phyloP scores from a whole-genome alignment of 2,113 vertebrate species.

The Chlamydotis undulata region DNA sequence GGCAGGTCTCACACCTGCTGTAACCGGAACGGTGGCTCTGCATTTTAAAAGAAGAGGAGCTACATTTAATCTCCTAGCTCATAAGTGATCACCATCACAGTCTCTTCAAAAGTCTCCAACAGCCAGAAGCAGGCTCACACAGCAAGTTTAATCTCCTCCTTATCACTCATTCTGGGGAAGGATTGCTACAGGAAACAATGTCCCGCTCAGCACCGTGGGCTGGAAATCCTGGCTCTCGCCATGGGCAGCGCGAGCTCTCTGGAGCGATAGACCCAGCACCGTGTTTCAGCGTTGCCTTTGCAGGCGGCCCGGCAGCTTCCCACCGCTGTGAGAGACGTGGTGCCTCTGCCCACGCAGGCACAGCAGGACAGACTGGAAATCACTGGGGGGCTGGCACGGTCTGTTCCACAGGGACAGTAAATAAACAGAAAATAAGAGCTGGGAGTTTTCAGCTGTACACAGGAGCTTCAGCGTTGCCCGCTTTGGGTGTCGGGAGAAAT shows the following conservation, averaged over 20 bases:
- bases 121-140: not conserved
- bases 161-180: not conserved
- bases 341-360: not conserved
- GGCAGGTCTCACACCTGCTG: not conserved
- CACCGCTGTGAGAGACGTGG: not conserved
- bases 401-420: not conserved
- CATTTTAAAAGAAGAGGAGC: not conserved
- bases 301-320: not conserved
- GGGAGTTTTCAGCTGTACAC: not conserved
- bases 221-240: not conserved
- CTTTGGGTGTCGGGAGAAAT: not conserved
- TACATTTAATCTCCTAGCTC: not conserved
- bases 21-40: not conserved
- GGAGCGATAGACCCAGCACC: not conserved
- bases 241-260: accelerated
- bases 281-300: not conserved
- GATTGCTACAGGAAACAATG: not conserved
- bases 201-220: not conserved
- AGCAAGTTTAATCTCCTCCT: not conserved
- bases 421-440: constrained; percentile 18
- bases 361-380: not conserved
- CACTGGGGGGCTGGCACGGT: not conserved
- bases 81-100: not conserved
- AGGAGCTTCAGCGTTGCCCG: not conserved
- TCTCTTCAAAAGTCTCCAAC: not conserved